Evolutionary conservation across 2,888 invertebrate genomes (phyloP).

Genomic region (Luperina nickerlii): DNA sequence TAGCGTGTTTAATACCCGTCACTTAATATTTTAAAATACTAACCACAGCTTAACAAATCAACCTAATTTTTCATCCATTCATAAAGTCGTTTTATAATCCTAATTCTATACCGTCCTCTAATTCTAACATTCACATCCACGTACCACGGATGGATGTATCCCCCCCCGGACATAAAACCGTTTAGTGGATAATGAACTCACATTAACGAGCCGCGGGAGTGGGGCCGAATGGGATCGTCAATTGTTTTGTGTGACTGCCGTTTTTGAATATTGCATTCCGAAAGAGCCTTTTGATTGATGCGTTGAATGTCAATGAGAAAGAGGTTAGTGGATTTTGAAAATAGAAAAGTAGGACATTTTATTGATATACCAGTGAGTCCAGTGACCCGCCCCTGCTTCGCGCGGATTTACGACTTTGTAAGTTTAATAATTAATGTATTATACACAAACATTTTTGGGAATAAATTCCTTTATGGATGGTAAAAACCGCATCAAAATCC

Average conservation of each 20-base stretch:
- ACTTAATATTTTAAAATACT: neutral
- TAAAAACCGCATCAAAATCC: neutral
- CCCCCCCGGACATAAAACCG: constrained; percentile 67
- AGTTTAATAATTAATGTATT: neutral
- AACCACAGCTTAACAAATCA: no score
- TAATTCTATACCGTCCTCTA: constrained; percentile 52
- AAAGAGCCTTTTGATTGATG: constrained; percentile 27
- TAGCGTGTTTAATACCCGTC: neutral
- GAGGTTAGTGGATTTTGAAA: neutral
- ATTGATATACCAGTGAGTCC: neutral
- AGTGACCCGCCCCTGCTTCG: neutral
- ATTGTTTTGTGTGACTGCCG: constrained; percentile 62
- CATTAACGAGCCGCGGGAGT: constrained; percentile 58
- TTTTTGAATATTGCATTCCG: constrained; percentile 50
- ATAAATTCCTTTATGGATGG: neutral
- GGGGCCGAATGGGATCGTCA: constrained; percentile 45
- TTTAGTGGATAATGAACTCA: constrained; percentile 67
- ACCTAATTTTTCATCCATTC: neutral
- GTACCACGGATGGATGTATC: constrained; percentile 59
- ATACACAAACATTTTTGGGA: neutral
- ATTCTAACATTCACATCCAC: constrained; percentile 53
- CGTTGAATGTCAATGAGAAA: neutral
- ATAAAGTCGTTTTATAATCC: constrained; percentile 30
- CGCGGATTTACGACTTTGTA: neutral
- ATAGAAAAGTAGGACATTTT: neutral